Evolutionary conservation across 2,888 invertebrate genomes (phyloP), one percentile per base, ranked within the genome.

Genomic region (Aproaerema taeniolella): DNA sequence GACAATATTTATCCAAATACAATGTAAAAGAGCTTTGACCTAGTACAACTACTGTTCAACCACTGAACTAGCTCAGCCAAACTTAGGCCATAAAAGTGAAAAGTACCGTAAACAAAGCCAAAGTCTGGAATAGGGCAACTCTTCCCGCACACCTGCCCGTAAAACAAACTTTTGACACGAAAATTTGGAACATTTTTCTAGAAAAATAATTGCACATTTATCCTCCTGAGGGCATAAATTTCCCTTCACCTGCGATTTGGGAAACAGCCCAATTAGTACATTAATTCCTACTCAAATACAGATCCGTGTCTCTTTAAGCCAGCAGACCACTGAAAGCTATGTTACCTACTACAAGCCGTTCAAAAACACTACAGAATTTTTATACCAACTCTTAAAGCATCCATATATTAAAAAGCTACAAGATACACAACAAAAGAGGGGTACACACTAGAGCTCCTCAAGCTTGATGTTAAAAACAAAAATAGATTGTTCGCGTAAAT

Each of bases 161-260:
- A 53, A 65, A 61, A 39, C 65, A 76, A 79, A 80, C 71, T 79
- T 77, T 77, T 77, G 79, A 77, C 71, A 70, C 67, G 55, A 55
- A 59, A 63, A 60, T 70, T 69, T 67, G 53, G 60, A 70, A 62
- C 55, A 63, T 70, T 73, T 74, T 77, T 77, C 58, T 51, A 47
- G 65, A 66, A 74, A 77, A 83, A 85, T 79, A 79, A 82, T 77
- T 72, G 69, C 69, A 59, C 59, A 53, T 73, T 83, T 76, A 82
- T 77, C 71, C 76, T 70, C 74, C 61, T 49, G 66, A 51, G 69
- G 67, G 74, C 72, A 80, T 78, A 81, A 72, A 77, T 80, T 78
- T 74, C 70, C 78, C 75, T 72, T 78, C 76, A 71, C 61, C 68
- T 68, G 55, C 68, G 58, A 77, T 76, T 68, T 64, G 48, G 62